phyloP scores from a whole-genome alignment of 2,113 vertebrate genomes.

The Piprites chloris region DNA sequence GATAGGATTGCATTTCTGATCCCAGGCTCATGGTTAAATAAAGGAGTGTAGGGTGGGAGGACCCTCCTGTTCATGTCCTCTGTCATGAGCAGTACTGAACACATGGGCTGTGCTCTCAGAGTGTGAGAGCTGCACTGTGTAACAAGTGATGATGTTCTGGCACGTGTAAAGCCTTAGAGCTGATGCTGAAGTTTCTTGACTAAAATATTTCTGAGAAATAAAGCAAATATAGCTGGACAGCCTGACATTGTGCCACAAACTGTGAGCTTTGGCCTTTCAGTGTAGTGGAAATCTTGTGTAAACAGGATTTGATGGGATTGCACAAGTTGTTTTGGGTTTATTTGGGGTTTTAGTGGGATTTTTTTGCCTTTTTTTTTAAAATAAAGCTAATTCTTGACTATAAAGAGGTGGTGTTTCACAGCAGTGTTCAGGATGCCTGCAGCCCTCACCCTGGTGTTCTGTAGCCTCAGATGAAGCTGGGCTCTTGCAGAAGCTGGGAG shows the following conservation, averaged over 20 bases:
- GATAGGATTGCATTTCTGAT: not conserved
- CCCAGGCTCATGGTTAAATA: not conserved
- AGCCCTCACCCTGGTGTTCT: not conserved
- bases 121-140: not conserved
- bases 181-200: not conserved
- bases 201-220: not conserved
- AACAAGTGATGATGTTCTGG: not conserved
- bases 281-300: not conserved
- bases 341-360: not conserved
- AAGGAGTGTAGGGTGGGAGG: not conserved
- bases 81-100: not conserved
- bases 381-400: not conserved
- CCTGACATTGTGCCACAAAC: not conserved
- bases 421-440: not conserved
- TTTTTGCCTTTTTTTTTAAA: fast-evolving
- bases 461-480: not conserved
- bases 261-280: not conserved
- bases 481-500: not conserved
- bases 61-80: fast-evolving
- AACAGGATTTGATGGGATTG: not conserved
- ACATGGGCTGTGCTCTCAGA: not conserved
- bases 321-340: not conserved
- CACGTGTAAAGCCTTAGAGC: fast-evolving
- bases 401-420: not conserved
- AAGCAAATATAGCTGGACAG: not conserved